phyloP scores from a whole-genome alignment of 2,888 invertebrate genomes.

The Meloe dianella region DNA sequence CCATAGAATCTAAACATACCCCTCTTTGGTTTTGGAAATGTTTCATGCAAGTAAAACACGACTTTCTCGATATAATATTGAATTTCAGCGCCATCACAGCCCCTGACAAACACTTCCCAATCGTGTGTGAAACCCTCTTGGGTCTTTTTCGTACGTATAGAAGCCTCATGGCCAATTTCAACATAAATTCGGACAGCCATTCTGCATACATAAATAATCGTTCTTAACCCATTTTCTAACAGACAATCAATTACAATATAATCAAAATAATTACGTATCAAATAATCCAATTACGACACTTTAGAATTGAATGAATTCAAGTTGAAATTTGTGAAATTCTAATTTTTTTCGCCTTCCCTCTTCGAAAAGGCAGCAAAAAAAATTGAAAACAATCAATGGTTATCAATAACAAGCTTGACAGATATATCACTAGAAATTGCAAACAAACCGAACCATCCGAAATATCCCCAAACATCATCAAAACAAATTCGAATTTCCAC shows the following conservation, averaged over 20 bases:
- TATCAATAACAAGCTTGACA: conserved; percentile 12
- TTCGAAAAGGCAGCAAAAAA: neutral
- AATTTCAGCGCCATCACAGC: conserved; percentile 85
- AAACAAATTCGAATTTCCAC: neutral
- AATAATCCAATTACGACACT: neutral
- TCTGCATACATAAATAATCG: conserved; percentile 2
- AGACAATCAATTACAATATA: neutral
- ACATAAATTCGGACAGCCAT: conserved; percentile 54
- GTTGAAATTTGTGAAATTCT: neutral
- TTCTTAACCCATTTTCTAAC: conserved; percentile 11
- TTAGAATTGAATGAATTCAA: neutral
- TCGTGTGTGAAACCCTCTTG: conserved; percentile 95
- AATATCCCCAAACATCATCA: neutral
- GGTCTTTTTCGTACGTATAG: conserved; percentile 79
- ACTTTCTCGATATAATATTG: conserved; percentile 92
- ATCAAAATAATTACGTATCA: neutral
- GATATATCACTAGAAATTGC: neutral
- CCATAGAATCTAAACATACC: no score
- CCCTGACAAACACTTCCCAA: conserved; percentile 94
- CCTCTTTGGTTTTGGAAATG: conserved; percentile 90
- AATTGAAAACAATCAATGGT: conserved; percentile 10
- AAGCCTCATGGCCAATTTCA: conserved; percentile 92
- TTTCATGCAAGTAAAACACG: conserved; percentile 88
- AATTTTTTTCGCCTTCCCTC: neutral
- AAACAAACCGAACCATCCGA: neutral